These are phyloP conservation scores for Pteronura brasiliensis DNA, from an alignment of 2,113 vertebrate species.

Conservation along the genomic window DNA sequence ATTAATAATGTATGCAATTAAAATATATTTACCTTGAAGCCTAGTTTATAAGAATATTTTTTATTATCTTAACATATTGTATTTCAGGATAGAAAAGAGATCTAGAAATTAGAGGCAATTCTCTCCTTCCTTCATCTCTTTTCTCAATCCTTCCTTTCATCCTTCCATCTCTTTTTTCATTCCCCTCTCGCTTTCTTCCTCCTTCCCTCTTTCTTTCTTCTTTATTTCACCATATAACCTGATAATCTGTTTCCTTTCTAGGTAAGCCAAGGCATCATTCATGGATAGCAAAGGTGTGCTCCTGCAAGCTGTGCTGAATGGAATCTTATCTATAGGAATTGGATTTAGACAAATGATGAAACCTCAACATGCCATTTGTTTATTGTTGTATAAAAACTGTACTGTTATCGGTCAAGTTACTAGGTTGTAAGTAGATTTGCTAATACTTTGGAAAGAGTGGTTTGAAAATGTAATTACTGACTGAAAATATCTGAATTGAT, in stretches of 20 bases:
- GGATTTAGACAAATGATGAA: slow-evolving; percentile 39
- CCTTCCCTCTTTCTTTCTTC: not conserved
- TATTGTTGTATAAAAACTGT: not conserved
- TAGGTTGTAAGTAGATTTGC: not conserved
- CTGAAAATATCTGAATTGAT: not conserved
- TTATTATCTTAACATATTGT: not conserved
- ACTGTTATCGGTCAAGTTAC: not conserved
- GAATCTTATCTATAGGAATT: accelerated
- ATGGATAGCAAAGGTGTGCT: slow-evolving; percentile 85
- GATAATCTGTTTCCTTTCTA: slow-evolving; percentile 72
- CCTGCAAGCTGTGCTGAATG: slow-evolving; percentile 84
- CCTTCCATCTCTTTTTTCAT: not conserved
- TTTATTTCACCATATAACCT: not conserved
- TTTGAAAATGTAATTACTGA: not conserved
- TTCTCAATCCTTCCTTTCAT: not conserved
- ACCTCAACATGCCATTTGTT: not conserved
- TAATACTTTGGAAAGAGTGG: not conserved
- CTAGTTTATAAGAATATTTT: not conserved
- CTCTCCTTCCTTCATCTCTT: not conserved
- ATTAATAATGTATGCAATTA: not conserved
- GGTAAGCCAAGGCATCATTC: slow-evolving; percentile 79
- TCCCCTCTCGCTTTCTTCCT: not conserved
- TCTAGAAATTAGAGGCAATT: not conserved
- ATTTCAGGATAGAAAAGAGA: not conserved
- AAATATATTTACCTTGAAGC: not conserved